Evolutionary conservation across 2,797 vertebrate species (phyloP).

Genomic region (Syndactyla subalaris): DNA sequence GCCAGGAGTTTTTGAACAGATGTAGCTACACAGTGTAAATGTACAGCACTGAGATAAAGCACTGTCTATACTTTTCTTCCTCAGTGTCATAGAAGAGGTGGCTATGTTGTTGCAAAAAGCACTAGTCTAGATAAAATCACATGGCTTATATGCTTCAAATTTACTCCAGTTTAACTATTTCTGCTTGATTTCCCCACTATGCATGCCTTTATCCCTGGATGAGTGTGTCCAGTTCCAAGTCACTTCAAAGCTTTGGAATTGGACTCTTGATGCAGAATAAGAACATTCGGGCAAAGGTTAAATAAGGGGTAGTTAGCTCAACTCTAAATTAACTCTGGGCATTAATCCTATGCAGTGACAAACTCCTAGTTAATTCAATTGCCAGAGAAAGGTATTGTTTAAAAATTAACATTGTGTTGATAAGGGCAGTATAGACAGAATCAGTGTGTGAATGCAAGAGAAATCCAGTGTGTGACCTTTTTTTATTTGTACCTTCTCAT

Average conservation of each 20-base stretch:
- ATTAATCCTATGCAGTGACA: background rate
- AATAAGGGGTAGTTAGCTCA: background rate
- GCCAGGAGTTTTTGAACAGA: background rate
- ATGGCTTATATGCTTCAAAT: background rate
- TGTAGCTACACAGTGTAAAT: background rate
- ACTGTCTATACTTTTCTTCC: background rate
- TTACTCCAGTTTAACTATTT: background rate
- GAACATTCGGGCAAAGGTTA: background rate
- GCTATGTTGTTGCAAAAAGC: background rate
- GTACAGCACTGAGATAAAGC: background rate
- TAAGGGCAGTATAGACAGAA: background rate
- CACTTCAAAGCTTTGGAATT: background rate
- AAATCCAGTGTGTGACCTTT: constrained; percentile 27
- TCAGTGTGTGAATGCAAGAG: background rate
- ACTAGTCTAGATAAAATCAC: background rate
- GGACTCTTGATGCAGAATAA: background rate
- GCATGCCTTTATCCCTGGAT: background rate
- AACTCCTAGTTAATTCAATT: background rate
- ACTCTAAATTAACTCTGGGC: background rate
- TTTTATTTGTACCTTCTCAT: background rate
- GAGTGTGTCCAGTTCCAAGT: background rate
- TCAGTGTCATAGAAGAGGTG: background rate
- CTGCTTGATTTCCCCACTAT: background rate
- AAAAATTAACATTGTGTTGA: constrained; percentile 1
- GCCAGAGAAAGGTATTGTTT: background rate